phyloP scores from a whole-genome alignment of 2,113 vertebrate genomes.

The Eubucco bourcierii region DNA sequence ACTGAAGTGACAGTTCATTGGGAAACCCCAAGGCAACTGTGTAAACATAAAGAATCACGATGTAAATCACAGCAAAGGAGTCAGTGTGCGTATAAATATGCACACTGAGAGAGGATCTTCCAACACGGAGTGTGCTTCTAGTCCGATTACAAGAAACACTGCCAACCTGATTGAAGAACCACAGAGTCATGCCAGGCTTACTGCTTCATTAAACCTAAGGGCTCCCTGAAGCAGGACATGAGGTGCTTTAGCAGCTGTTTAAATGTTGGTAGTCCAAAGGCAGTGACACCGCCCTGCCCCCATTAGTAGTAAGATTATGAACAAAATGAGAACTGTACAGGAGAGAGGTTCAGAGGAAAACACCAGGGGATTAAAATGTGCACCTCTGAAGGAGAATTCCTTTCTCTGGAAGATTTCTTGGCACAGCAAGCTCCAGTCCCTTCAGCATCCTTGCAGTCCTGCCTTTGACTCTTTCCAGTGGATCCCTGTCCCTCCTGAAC shows the following conservation, averaged over 20 bases:
- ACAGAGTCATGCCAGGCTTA: not conserved
- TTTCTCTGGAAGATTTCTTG: not conserved
- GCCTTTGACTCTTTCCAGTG: no score
- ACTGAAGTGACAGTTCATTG: not conserved
- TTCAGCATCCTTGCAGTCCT: no score
- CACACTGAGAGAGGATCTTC: slow-evolving; percentile 36
- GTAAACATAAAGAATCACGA: slow-evolving; percentile 24
- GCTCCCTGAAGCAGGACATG: slow-evolving; percentile 56
- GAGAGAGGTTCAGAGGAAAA: slow-evolving; percentile 19
- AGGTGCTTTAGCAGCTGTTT: slow-evolving; percentile 45
- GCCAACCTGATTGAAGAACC: slow-evolving; percentile 13
- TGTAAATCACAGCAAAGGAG: slow-evolving; percentile 28
- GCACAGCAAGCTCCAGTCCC: not conserved
- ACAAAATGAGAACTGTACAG: slow-evolving; percentile 6
- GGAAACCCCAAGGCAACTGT: slow-evolving; percentile 10
- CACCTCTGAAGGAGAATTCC: not conserved
- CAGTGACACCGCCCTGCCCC: not conserved
- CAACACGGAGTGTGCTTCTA: slow-evolving; percentile 25
- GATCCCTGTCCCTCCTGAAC: no score
- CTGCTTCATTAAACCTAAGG: slow-evolving; percentile 68
- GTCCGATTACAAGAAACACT: slow-evolving; percentile 63
- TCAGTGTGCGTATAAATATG: slow-evolving; percentile 29
- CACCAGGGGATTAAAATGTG: not conserved
- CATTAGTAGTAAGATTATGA: slow-evolving; percentile 24
- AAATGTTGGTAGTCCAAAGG: slow-evolving; percentile 50